A percentile compares a stretch with the other conserved stretches of the same genome.
Evolutionary conservation across 1,140 invertebrate species (phyloP).

Genomic region (Platorchestia sp.): DNA sequence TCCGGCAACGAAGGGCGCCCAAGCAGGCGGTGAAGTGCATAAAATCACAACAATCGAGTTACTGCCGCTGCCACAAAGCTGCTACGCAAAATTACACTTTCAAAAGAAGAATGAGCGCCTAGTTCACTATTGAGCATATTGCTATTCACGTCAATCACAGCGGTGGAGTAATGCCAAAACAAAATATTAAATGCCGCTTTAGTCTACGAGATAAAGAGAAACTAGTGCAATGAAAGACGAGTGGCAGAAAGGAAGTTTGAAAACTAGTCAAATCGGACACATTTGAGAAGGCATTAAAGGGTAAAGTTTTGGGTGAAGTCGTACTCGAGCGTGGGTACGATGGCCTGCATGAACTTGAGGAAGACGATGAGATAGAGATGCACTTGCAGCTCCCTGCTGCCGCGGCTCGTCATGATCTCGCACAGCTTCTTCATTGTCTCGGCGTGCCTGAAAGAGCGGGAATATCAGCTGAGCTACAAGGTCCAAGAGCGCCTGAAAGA

Average conservation of each 20-base stretch:
- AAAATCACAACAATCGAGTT: too few relatives aligned
- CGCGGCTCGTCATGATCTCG: slow-evolving; percentile 92
- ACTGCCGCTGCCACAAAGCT: background rate
- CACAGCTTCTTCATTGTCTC: slow-evolving; percentile 99
- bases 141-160: background rate
- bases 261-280: background rate
- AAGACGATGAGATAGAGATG: slow-evolving; percentile 99
- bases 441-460: slow-evolving; percentile 90
- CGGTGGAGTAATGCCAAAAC: background rate
- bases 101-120: background rate
- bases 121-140: background rate
- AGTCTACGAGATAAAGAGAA: background rate
- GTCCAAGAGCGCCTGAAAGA: too few relatives aligned
- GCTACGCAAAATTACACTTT: background rate
- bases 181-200: background rate
- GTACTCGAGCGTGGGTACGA: slow-evolving; percentile 99
- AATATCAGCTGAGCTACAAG: too few relatives aligned
- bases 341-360: slow-evolving; percentile 99
- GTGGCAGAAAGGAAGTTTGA: background rate
- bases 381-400: slow-evolving; percentile 95
- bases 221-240: slow-evolving; percentile 39
- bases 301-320: slow-evolving; percentile 94
- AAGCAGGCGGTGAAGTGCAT: too few relatives aligned
- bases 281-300: background rate
- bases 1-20: background rate